Evolutionary conservation across 2,113 vertebrate genomes (phyloP).

Genomic region (Illadopsis cleaveri): DNA sequence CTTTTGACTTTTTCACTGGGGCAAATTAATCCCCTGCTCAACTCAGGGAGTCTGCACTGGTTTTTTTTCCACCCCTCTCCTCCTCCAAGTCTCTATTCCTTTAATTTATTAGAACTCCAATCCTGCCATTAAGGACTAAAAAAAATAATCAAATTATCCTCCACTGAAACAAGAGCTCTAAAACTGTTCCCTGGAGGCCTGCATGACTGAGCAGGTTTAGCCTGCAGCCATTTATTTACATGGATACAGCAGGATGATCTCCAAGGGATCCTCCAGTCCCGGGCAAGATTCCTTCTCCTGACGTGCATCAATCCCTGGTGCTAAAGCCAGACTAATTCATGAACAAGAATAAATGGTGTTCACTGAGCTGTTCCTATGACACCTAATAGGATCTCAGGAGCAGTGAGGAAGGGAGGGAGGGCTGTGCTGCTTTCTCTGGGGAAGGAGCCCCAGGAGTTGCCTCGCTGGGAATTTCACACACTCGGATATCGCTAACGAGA

Average conservation of each 20-base stretch:
- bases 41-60: background rate
- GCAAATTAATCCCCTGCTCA: background rate
- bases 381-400: background rate
- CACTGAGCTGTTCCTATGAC: background rate
- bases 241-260: background rate
- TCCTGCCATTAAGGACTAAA: background rate
- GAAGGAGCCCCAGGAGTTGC: background rate
- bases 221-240: conserved; percentile 34
- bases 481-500: background rate
- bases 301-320: background rate
- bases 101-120: background rate
- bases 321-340: background rate
- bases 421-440: background rate
- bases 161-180: conserved; percentile 45
- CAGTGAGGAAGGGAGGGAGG: background rate
- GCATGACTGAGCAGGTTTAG: conserved; percentile 42
- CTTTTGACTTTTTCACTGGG: background rate
- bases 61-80: background rate
- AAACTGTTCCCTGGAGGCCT: conserved; percentile 12
- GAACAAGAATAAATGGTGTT: background rate
- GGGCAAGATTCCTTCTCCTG: background rate
- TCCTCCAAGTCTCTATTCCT: background rate
- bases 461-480: background rate
- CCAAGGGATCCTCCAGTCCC: background rate
- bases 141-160: conserved; percentile 34